Conservation (phyloP, 2,888 invertebrate species). For the Theodoxus fluviatilis region DNA sequence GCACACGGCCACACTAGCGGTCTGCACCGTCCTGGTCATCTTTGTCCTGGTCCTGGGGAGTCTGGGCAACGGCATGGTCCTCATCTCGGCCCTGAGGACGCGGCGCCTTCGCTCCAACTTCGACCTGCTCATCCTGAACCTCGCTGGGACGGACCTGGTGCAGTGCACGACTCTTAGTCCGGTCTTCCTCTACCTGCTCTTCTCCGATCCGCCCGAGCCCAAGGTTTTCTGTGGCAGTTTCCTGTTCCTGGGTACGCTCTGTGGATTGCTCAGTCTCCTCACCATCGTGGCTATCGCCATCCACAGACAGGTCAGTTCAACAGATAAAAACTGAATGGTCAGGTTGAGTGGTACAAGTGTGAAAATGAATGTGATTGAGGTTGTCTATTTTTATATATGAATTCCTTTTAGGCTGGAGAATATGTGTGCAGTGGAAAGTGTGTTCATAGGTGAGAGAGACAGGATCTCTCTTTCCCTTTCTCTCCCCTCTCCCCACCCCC, state of each 20-base stretch:
- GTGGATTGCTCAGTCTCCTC: slow-evolving; percentile 46
- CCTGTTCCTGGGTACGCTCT: slow-evolving; percentile 45
- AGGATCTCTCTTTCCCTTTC: too few species aligned
- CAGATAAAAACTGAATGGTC: too few species aligned
- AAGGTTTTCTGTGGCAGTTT: slow-evolving; percentile 49
- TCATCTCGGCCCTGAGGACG: slow-evolving; percentile 44
- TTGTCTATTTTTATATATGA: too few species aligned
- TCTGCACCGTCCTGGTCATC: slow-evolving; percentile 51
- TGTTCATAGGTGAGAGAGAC: too few species aligned
- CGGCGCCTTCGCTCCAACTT: slow-evolving; percentile 45
- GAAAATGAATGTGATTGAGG: too few species aligned
- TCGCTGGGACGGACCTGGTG: slow-evolving; percentile 51
- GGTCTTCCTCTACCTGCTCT: slow-evolving; percentile 47
- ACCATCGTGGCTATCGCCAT: slow-evolving; percentile 49
- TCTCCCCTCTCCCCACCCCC: too few species aligned
- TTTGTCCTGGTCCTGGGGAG: slow-evolving; percentile 51
- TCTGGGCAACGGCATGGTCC: slow-evolving; percentile 51
- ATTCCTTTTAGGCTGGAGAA: too few species aligned
- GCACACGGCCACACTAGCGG: slow-evolving; percentile 53
- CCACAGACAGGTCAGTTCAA: too few species aligned
- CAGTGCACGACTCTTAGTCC: slow-evolving; percentile 50
- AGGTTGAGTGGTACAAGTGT: too few species aligned
- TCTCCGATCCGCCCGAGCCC: slow-evolving; percentile 46
- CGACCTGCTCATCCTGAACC: slow-evolving; percentile 47
- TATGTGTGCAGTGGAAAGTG: too few species aligned